Conservation (phyloP, 2,888 invertebrate species). For the Endotricha flammealis region DNA sequence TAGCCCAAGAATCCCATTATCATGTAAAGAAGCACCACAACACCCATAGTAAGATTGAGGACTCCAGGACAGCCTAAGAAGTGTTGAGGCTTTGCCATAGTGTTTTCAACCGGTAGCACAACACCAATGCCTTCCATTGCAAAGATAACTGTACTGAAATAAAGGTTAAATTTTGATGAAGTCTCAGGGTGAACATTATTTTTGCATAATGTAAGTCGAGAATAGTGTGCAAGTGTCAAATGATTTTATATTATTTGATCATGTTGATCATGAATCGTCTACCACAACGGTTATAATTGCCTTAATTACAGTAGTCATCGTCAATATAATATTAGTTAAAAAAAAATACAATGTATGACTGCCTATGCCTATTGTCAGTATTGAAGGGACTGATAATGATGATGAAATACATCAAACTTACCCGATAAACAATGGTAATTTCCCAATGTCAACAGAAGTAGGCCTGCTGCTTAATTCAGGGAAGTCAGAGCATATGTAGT, state of each 20-base stretch:
- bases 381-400: no score
- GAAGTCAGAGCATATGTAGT: slow-evolving; percentile 83
- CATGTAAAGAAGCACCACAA: slow-evolving; percentile 88
- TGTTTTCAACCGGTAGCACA: slow-evolving; percentile 94
- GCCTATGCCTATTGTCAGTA: no score
- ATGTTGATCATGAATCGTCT: no score
- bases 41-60: slow-evolving; percentile 90
- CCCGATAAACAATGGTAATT: slow-evolving; percentile 91
- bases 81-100: slow-evolving; percentile 89
- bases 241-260: no score
- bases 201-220: no score
- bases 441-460: slow-evolving; percentile 73
- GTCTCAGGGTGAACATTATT: no score
- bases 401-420: slow-evolving; percentile 35
- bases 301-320: no score
- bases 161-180: slow-evolving; percentile 8
- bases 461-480: slow-evolving; percentile 66
- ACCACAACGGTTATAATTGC: no score
- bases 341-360: no score
- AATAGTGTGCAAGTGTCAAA: no score
- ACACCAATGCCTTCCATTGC: slow-evolving; percentile 95
- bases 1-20: slow-evolving; percentile 94
- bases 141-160: slow-evolving; percentile 91
- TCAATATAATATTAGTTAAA: no score
- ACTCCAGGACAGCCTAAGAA: slow-evolving; percentile 91